A percentile compares a stretch with the other conserved stretches of the same genome.
Evolutionary conservation across 1,140 invertebrate species (phyloP).

Genomic region (Sitophilus oryzae): DNA sequence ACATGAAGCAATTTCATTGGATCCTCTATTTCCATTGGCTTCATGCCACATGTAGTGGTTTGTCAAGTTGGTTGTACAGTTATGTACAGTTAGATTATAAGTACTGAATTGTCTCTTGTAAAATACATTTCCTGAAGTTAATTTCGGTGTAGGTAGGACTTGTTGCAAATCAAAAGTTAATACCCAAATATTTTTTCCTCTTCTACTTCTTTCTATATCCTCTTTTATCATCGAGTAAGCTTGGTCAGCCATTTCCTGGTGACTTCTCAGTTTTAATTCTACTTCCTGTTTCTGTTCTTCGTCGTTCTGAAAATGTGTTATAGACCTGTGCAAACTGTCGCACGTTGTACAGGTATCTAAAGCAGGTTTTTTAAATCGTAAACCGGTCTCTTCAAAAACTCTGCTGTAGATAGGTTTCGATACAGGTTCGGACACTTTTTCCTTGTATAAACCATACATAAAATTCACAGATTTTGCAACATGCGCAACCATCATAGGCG

Average conservation of each 20-base stretch:
- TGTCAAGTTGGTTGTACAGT: too few species aligned
- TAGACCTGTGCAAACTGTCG: slow-evolving; percentile 1
- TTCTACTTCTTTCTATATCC: too few species aligned
- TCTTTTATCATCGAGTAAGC: slow-evolving; percentile 3
- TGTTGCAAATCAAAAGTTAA: slow-evolving; percentile 4
- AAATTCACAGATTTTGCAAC: too few species aligned
- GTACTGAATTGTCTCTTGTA: not conserved
- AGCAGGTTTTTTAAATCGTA: slow-evolving; percentile 6
- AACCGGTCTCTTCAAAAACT: slow-evolving; percentile 1
- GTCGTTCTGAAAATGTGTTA: not conserved
- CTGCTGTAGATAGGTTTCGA: slow-evolving; percentile 2
- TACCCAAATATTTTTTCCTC: slow-evolving; percentile 2
- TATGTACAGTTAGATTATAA: too few species aligned
- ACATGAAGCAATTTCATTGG: too few species aligned
- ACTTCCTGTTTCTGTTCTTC: not conserved
- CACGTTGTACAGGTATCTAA: slow-evolving; percentile 2
- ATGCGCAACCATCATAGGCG: too few species aligned
- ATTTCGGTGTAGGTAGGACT: slow-evolving; percentile 5
- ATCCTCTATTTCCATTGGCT: too few species aligned
- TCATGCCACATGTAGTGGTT: too few species aligned
- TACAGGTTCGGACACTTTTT: slow-evolving; percentile 3
- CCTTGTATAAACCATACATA: slow-evolving; percentile 3
- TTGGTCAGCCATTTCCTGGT: slow-evolving; percentile 5
- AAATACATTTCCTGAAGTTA: slow-evolving; percentile 3
- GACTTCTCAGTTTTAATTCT: slow-evolving; percentile 2